Base-by-base conservation (phyloP, 2,113 vertebrate species). In the Cygnus buccinator region DNA sequence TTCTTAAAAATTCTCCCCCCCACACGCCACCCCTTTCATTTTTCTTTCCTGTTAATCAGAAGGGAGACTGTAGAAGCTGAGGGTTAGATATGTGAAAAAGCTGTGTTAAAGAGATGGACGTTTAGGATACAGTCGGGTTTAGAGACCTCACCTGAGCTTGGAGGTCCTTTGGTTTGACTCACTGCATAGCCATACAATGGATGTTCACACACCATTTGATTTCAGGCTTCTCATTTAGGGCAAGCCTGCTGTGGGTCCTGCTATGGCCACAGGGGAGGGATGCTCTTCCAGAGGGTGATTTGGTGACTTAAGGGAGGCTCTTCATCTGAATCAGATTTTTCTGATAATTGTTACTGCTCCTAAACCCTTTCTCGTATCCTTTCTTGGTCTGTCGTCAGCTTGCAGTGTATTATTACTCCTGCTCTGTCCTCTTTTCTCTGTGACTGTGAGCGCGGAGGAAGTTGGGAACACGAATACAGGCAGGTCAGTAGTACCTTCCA, bases 401-500 rank as follows among this genome's bases (percentile, higher is more conserved):
- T 77, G 13, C 19, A 77, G 33, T 37, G 6, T 50, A 22, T 54
- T 31, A n/a, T 37, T 90, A 73, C 21, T 67, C 48, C 44, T 82
- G 11, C 20, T 86, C 57, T 31, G 28, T 66, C 16, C 23, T 28
- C 33, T 72, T 35, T 76, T 83, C 72, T 67, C 22, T 66, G 22
- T 43, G 59, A 55, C 17, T 0, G 0, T 4, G 22, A 84, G 55
- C 68, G 54, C 6, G 35, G 63, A 59, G 25, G 63, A 84, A 67
- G 20, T 16, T 84, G 14, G 35, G 20, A 62, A 46, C 0, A 0
- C 33, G 33, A 55, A 52, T 48, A 17, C 1, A 55, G 70, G 52
- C 26, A 22, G 13, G 84, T 44, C n/a, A 50, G 7, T 57, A 21
- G 18, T 37, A n/a, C 9, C 6, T 16, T 71, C 59, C 41, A 1